Evolutionary conservation across 2,888 invertebrate genomes (phyloP).

Genomic region (Belgica antarctica): DNA sequence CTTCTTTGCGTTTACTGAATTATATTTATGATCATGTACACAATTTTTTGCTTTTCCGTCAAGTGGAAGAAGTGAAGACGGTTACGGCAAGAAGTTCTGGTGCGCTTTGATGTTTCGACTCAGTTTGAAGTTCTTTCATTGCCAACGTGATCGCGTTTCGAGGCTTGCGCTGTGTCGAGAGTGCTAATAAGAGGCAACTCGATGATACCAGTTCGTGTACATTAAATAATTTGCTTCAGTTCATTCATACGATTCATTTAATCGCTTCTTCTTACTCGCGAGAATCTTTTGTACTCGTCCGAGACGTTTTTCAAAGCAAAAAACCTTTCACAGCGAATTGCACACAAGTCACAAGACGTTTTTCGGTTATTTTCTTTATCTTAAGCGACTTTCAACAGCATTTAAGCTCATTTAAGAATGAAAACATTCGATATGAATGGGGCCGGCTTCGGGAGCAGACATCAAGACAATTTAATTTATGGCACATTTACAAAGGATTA

Average conservation of each 20-base stretch:
- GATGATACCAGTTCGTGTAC: too few relatives aligned
- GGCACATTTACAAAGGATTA: slow-evolving; percentile 40
- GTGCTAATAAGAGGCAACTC: background rate
- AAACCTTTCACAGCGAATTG: background rate
- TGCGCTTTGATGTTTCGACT: background rate
- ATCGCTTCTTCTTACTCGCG: background rate
- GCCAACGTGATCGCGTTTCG: background rate
- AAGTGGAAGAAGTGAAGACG: background rate
- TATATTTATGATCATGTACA: background rate
- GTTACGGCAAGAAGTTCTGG: background rate
- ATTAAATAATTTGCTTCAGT: background rate
- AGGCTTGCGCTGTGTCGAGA: background rate
- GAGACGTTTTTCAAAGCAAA: background rate
- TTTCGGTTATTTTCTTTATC: background rate
- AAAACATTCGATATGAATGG: background rate
- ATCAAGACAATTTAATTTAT: slow-evolving; percentile 36
- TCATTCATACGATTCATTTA: slow-evolving; percentile 7
- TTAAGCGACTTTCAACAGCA: background rate
- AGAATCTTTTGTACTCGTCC: background rate
- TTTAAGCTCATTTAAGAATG: background rate
- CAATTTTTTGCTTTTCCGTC: background rate
- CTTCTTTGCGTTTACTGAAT: background rate
- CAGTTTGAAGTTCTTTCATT: background rate
- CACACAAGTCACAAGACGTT: background rate
- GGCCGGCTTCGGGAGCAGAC: background rate